Conservation (phyloP, 2,888 invertebrate species). For the Limnephilus rhombicus region DNA sequence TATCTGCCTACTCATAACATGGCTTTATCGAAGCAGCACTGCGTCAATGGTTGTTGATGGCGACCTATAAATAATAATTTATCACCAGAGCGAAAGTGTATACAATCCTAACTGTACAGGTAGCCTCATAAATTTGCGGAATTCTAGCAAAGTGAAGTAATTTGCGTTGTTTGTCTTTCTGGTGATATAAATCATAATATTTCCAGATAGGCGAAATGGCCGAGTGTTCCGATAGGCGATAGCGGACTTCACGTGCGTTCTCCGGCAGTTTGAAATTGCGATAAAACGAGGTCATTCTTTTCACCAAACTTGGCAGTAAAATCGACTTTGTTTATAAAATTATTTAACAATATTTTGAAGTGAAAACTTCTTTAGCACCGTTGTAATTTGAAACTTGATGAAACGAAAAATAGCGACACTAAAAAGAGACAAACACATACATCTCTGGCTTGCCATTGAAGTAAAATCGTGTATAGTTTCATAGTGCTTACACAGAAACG, state of each 20-base stretch:
- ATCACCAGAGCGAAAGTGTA: background rate
- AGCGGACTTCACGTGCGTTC: background rate
- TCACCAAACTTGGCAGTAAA: background rate
- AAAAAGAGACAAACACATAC: no score
- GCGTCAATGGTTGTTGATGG: background rate
- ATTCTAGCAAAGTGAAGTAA: background rate
- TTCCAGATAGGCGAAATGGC: background rate
- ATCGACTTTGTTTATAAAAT: slow-evolving; percentile 5
- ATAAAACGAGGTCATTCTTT: slow-evolving; percentile 22
- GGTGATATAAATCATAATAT: slow-evolving; percentile 32
- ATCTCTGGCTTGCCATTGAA: no score
- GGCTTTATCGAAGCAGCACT: background rate
- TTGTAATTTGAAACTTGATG: no score
- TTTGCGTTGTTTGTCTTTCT: background rate
- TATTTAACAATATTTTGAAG: background rate
- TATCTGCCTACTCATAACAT: background rate
- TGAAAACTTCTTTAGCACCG: no score
- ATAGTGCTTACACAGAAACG: no score
- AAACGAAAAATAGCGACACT: no score
- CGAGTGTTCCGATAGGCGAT: background rate
- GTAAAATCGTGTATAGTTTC: no score
- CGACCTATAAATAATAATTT: background rate
- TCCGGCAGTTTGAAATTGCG: background rate
- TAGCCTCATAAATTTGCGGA: background rate
- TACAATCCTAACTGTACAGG: background rate